A percentile compares a stretch with the other conserved stretches of the same genome.
Evolutionary conservation across 1,140 invertebrate genomes (phyloP).

Genomic region (Trissolcus basalis): DNA sequence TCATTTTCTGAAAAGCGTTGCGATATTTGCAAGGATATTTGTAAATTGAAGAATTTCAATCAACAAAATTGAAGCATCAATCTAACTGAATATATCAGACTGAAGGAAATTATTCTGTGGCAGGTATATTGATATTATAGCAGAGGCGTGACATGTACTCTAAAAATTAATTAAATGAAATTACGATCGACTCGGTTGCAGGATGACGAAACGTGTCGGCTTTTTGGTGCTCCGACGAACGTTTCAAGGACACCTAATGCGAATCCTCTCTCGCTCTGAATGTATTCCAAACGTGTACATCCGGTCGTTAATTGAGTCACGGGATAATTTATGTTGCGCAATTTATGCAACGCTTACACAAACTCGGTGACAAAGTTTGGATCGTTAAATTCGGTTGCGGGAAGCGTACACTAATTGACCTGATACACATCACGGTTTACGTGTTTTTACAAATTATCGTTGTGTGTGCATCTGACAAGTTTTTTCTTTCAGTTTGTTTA

Average conservation of each 20-base stretch:
- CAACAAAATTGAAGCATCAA: too few relatives aligned
- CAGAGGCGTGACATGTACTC: background rate
- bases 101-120: too few relatives aligned
- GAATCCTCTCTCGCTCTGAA: background rate
- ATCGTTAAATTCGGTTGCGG: background rate
- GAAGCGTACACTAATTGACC: too few relatives aligned
- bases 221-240: background rate
- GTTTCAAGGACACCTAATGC: background rate
- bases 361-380: background rate
- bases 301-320: constrained; percentile 1
- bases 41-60: too few relatives aligned
- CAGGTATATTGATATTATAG: background rate
- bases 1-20: too few relatives aligned
- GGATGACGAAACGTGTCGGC: background rate
- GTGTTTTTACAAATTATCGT: too few relatives aligned
- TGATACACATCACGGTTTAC: too few relatives aligned
- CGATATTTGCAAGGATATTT: too few relatives aligned
- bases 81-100: too few relatives aligned
- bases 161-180: background rate
- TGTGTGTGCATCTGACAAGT: too few relatives aligned
- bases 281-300: background rate
- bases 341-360: background rate
- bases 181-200: constrained; percentile 1
- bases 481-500: too few relatives aligned
- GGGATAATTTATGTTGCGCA: background rate